These are phyloP conservation scores for Xerus rutilus DNA, from an alignment of 2,797 vertebrate genomes.

Conservation along the genomic window DNA sequence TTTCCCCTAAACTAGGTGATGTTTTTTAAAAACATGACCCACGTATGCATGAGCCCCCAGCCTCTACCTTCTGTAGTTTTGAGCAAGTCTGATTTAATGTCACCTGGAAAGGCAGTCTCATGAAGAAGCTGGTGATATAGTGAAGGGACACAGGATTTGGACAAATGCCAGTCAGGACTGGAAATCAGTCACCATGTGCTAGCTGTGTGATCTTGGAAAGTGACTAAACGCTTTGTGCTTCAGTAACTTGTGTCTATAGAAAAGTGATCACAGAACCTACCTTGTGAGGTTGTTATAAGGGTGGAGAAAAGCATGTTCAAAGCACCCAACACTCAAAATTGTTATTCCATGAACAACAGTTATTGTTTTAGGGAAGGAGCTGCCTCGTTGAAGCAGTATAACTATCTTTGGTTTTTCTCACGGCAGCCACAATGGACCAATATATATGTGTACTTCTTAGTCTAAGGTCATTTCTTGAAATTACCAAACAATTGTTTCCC, in stretches of 20 bases:
- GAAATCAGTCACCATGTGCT: neutral
- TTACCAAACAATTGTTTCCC: neutral
- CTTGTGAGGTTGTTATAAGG: neutral
- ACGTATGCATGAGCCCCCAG: neutral
- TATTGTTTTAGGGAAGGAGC: neutral
- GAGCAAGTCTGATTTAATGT: neutral
- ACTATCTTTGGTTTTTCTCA: neutral
- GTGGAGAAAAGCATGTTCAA: neutral
- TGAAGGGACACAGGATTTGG: neutral
- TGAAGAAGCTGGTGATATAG: neutral
- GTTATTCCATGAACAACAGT: neutral
- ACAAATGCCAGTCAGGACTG: neutral
- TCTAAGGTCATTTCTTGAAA: slow-evolving; percentile 34
- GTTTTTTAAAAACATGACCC: neutral
- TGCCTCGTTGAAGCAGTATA: neutral
- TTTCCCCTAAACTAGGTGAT: neutral
- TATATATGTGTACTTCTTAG: neutral
- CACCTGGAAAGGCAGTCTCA: neutral
- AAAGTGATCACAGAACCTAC: neutral
- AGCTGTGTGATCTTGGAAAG: neutral
- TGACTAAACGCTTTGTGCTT: neutral
- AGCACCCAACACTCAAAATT: neutral
- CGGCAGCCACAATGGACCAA: neutral
- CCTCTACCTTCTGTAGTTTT: neutral
- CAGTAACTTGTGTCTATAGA: neutral